Conservation (phyloP, 92 coral and sea anemone genomes). For the Palythoa grandiflora region DNA sequence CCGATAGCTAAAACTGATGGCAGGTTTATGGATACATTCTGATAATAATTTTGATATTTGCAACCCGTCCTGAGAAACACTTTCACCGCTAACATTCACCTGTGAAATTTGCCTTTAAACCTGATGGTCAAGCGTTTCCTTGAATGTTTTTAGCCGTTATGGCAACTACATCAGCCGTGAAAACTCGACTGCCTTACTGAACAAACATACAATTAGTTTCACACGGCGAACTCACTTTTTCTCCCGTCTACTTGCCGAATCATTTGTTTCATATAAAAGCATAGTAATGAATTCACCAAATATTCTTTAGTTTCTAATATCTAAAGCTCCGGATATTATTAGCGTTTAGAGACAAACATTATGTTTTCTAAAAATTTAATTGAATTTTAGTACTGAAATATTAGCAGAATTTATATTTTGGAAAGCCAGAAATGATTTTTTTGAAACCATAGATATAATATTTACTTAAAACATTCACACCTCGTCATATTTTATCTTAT, state of each 20-base stretch:
- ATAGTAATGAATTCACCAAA: constrained; percentile 16
- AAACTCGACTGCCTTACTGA: constrained; percentile 16
- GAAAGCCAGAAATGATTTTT: too few species aligned
- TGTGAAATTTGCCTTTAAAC: not conserved
- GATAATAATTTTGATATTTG: too few species aligned
- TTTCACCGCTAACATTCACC: not conserved
- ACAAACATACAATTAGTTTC: constrained; percentile 25
- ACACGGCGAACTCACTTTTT: constrained; percentile 9
- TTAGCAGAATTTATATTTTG: constrained; percentile 8
- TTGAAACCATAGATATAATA: constrained; percentile 10
- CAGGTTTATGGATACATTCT: too few species aligned
- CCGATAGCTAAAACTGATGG: too few species aligned
- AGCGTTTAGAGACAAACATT: constrained; percentile 36
- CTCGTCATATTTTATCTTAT: constrained; percentile 1
- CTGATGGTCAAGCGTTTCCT: not conserved
- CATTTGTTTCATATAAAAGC: constrained; percentile 7
- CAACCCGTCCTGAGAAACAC: not conserved
- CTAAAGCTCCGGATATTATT: constrained; percentile 37
- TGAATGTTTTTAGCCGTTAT: constrained; percentile 11
- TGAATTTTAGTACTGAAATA: constrained; percentile 5
- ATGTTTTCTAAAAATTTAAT: constrained; percentile 7
- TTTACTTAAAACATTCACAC: not conserved
- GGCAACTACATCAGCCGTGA: constrained; percentile 18
- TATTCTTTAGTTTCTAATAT: constrained; percentile 4
- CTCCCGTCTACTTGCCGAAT: constrained; percentile 6